phyloP scores from a whole-genome alignment of 2,888 invertebrate genomes.

The Lutraria lutraria region DNA sequence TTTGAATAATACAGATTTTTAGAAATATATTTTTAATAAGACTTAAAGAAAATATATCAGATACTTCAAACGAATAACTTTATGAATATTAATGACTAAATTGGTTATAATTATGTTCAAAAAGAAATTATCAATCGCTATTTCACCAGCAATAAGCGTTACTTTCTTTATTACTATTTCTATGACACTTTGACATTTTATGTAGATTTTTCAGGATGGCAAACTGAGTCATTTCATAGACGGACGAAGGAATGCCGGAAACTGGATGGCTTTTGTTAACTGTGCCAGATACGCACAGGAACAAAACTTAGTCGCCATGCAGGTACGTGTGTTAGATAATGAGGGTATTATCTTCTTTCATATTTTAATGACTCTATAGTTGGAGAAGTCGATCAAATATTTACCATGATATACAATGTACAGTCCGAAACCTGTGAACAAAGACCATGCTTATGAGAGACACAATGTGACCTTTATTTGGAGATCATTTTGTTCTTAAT shows the following conservation, averaged over 20 bases:
- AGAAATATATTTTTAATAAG: too few relatives aligned
- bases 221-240: conserved; percentile 85
- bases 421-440: too few relatives aligned
- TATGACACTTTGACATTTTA: conserved; percentile 31
- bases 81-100: too few relatives aligned
- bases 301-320: conserved; percentile 86
- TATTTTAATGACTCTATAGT: neutral
- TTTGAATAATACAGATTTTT: too few relatives aligned
- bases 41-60: too few relatives aligned
- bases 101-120: too few relatives aligned
- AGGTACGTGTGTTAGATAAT: conserved; percentile 61
- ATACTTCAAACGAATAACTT: too few relatives aligned
- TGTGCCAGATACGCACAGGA: conserved; percentile 86
- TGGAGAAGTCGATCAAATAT: neutral
- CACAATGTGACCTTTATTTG: too few relatives aligned
- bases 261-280: conserved; percentile 86
- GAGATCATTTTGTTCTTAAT: too few relatives aligned
- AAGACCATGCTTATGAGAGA: too few relatives aligned
- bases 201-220: conserved; percentile 83
- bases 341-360: neutral
- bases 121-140: too few relatives aligned
- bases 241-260: conserved; percentile 80
- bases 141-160: neutral
- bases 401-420: too few relatives aligned
- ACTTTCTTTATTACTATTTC: neutral